Evolutionary conservation across 2,888 invertebrate genomes (phyloP).

Genomic region (Temnothorax rugatulus): DNA sequence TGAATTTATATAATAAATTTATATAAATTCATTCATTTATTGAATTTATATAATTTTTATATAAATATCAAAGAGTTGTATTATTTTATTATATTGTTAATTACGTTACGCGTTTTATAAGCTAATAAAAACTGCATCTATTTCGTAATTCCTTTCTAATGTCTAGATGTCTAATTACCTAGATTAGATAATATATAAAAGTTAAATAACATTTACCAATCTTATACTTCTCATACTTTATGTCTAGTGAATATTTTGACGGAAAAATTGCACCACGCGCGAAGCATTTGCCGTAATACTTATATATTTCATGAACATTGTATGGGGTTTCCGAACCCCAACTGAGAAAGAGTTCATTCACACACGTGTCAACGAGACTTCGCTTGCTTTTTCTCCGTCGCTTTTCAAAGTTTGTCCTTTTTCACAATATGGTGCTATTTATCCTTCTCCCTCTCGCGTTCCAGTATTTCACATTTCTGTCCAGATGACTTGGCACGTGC

Average conservation of each 20-base stretch:
- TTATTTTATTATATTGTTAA: neutral
- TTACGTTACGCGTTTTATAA: neutral
- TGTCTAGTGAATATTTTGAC: neutral
- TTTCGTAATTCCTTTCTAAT: neutral
- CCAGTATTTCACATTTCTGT: constrained; percentile 38
- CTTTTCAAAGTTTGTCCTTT: constrained; percentile 1
- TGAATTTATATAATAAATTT: neutral
- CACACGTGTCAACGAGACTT: constrained; percentile 40
- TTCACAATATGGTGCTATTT: constrained; percentile 27
- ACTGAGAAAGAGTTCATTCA: constrained; percentile 55
- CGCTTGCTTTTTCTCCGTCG: constrained; percentile 14
- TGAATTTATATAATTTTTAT: neutral
- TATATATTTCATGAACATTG: constrained; percentile 12
- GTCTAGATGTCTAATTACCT: neutral
- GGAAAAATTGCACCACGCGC: neutral
- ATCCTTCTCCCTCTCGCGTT: constrained; percentile 21
- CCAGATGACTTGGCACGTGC: constrained; percentile 70
- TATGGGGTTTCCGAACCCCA: constrained; percentile 64
- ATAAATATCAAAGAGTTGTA: neutral
- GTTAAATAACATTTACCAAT: constrained; percentile 5
- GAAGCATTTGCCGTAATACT: constrained; percentile 2
- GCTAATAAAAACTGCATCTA: neutral
- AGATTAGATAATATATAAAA: neutral
- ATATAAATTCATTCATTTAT: neutral
- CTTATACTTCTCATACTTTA: neutral